These are phyloP conservation scores for Palythoa grandis DNA, from an alignment of 92 coral and sea anemone species.

Conservation along the genomic window DNA sequence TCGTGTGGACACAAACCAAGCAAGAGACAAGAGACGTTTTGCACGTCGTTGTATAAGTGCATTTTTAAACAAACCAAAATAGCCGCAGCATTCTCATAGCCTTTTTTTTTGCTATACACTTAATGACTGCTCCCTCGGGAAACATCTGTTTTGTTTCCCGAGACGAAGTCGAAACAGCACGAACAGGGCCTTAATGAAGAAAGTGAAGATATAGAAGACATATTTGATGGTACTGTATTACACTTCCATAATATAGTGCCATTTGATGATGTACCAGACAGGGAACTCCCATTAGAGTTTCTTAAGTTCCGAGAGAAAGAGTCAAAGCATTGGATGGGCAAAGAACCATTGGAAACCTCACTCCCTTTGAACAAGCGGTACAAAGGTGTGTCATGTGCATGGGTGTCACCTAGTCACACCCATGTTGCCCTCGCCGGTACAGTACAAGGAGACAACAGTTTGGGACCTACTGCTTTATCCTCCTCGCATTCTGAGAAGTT, in stretches of 20 bases:
- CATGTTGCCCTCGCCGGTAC: conserved; percentile 76
- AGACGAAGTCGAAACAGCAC: no score
- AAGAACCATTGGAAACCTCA: conserved; percentile 41
- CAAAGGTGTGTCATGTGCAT: conserved; percentile 72
- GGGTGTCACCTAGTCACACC: conserved; percentile 68
- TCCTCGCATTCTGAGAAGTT: conserved; percentile 76
- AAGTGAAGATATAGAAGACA: conserved; percentile 50
- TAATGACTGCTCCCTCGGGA: no score
- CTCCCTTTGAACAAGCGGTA: conserved; percentile 76
- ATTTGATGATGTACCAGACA: conserved; percentile 58
- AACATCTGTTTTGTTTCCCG: no score
- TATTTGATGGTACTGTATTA: conserved; percentile 76
- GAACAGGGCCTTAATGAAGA: conserved; percentile 40
- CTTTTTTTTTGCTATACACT: no score
- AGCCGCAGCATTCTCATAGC: no score
- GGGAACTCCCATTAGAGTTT: conserved; percentile 55
- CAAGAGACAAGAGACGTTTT: no score
- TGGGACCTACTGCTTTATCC: conserved; percentile 81
- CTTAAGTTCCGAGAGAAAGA: conserved; percentile 65
- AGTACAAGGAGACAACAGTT: conserved; percentile 74
- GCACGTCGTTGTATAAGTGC: no score
- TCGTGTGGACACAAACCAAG: no score
- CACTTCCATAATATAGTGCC: conserved; percentile 70
- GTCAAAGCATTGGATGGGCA: conserved; percentile 75
- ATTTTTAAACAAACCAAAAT: no score